Percentiles rank a stretch among this genome's conserved stretches.
phyloP scores from a whole-genome alignment of 2,797 vertebrate species.

The Hafferia zeledoni region DNA sequence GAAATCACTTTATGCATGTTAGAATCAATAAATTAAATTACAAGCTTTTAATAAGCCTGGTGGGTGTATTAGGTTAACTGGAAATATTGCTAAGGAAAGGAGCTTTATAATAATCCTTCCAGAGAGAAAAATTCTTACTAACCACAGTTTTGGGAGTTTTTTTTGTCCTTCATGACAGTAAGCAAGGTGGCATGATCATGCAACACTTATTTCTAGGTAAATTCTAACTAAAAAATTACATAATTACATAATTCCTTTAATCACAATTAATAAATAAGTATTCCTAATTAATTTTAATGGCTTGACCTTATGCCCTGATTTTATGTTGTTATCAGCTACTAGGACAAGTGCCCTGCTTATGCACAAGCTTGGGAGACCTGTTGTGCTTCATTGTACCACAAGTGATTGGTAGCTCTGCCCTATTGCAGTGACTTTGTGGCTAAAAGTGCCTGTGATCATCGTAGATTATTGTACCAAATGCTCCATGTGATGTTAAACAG shows the following conservation, averaged over 20 bases:
- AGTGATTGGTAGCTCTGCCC: background rate
- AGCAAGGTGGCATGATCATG: background rate
- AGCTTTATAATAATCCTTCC: background rate
- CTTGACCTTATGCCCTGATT: background rate
- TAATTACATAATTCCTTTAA: background rate
- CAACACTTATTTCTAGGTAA: accelerated
- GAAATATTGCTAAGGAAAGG: background rate
- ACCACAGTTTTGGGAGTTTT: background rate
- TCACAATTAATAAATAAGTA: background rate
- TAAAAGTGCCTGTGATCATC: background rate
- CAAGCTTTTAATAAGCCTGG: background rate
- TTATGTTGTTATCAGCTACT: background rate
- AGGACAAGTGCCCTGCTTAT: background rate
- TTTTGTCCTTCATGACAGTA: background rate
- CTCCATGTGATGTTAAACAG: background rate
- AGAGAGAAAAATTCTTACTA: background rate
- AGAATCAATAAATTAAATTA: background rate
- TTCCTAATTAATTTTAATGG: background rate
- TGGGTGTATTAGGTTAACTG: background rate
- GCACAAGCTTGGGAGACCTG: background rate
- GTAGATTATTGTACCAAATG: background rate
- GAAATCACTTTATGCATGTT: background rate
- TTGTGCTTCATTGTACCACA: background rate
- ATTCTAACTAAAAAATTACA: background rate
- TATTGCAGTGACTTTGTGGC: background rate